Base-by-base conservation (phyloP, 2,888 invertebrate species). In the Monopis laevigella region DNA sequence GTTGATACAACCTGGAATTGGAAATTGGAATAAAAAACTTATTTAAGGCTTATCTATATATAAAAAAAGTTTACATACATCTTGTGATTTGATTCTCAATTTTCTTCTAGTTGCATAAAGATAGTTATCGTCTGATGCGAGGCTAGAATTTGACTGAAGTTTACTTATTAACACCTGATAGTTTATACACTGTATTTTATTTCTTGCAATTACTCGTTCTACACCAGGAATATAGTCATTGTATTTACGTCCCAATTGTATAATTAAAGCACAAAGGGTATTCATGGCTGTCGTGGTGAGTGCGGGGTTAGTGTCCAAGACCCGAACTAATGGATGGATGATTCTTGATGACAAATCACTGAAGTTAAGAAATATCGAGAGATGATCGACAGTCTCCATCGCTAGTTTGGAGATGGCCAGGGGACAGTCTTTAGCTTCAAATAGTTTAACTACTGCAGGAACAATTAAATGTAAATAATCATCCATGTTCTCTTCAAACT, bases 401-500 rank as follows among this genome's bases (percentile, higher is more conserved):
- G 92, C 91, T 29, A 87, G 82, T 51, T 85, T 84, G 1, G 88
- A 88, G 51, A 96, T 92, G 11, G 86, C 77, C 11, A 87, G 75
- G 0, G 95, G 92, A 51, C 90, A 88, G 56, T 96, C 94, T 2
- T 87, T 83, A 0, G 93, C 89, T 54, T 98, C 96, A 60, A 98
- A 94, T 11, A 98, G 74, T 47, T 87, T 88, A 0, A 98, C 95
- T 41, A 99, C 90, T 1, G 97, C 96, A 0, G 99, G 98, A 30
- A 99, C 84, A 43, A 99, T 86, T 34, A 99, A 83, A 54, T 99
- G 92, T 45, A 99, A 81, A 59, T 97, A 98, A 61, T 98, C 97
- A 53, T 98, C 96, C 41, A 99, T 82, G 65, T 95, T 98, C 51
- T 93, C 93, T 42, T 96, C 96, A 59, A 99, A 97, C 65, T 94